phyloP scores from a whole-genome alignment of 1,140 invertebrate species.

The Phthorimaea operculella region DNA sequence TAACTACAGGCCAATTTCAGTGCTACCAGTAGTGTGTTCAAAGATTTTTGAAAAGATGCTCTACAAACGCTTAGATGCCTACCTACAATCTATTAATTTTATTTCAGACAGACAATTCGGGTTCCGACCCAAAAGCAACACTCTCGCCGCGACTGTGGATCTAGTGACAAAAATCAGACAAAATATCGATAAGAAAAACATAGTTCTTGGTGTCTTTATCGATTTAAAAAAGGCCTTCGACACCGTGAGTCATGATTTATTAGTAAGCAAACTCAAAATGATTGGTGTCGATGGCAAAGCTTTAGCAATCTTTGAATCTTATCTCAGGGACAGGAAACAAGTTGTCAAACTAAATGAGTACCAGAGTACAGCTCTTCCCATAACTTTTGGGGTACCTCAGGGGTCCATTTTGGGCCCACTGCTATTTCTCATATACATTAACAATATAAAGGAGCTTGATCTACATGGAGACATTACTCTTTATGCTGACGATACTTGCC shows the following conservation, averaged over 20 bases:
- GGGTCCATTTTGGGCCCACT: conserved; percentile 10
- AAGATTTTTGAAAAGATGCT: background rate
- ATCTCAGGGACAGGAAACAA: background rate
- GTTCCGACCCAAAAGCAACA: background rate
- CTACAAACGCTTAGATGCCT: background rate
- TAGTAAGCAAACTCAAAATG: conserved; percentile 2
- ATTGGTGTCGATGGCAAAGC: background rate
- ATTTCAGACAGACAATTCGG: background rate
- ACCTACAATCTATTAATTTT: background rate
- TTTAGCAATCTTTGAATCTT: conserved; percentile 3
- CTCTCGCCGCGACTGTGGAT: background rate
- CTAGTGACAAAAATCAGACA: background rate
- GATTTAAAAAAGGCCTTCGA: conserved; percentile 10
- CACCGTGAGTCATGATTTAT: conserved; percentile 1
- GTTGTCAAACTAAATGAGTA: conserved; percentile 2
- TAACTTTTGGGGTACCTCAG: conserved; percentile 8
- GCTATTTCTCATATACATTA: conserved; percentile 9
- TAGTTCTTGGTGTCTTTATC: conserved; percentile 2
- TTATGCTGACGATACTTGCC: conserved; percentile 10
- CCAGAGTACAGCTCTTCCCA: background rate
- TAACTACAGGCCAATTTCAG: conserved; percentile 2
- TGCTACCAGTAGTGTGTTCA: background rate
- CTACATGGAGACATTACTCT: conserved; percentile 5
- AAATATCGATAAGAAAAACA: background rate
- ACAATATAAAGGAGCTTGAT: background rate